Conservation (phyloP, 1,140 invertebrate species). For the Holotrichia oblita region DNA sequence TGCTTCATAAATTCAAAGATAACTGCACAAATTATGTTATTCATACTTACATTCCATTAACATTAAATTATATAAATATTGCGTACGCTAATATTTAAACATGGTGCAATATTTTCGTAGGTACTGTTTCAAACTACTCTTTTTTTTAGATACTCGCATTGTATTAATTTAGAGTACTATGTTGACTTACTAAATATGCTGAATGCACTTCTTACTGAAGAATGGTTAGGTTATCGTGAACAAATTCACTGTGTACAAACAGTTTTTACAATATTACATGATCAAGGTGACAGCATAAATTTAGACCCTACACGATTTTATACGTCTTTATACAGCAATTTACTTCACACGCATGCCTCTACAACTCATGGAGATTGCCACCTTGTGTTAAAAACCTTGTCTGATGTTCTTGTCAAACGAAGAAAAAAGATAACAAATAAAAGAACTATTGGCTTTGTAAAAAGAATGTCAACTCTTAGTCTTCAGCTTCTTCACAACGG, state of each 20-base stretch:
- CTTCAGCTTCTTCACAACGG: conserved; percentile 78
- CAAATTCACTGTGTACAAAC: conserved; percentile 87
- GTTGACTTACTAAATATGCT: conserved; percentile 88
- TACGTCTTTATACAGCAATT: conserved; percentile 77
- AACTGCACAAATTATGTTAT: too few relatives aligned
- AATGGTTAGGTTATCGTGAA: conserved; percentile 72
- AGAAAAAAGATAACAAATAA: conserved; percentile 78
- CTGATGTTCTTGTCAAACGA: conserved; percentile 75
- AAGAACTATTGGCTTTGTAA: conserved; percentile 83
- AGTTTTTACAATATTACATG: conserved; percentile 88
- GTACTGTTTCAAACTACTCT: neutral
- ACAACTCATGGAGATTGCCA: conserved; percentile 70
- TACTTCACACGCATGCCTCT: conserved; percentile 70
- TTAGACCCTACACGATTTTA: conserved; percentile 76
- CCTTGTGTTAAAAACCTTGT: conserved; percentile 73
- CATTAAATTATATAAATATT: too few relatives aligned
- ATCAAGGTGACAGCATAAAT: conserved; percentile 86
- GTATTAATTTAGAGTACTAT: conserved; percentile 96
- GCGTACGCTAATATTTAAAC: neutral
- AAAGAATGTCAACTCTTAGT: conserved; percentile 76
- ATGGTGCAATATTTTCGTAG: too few relatives aligned
- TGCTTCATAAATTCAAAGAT: too few relatives aligned
- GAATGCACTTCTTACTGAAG: conserved; percentile 74
- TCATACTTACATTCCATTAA: too few relatives aligned
- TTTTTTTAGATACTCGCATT: conserved; percentile 86